Percentiles rank a stretch among this genome's conserved stretches.
phyloP scores from a whole-genome alignment of 2,888 invertebrate species.

The Neelides folsomi region DNA sequence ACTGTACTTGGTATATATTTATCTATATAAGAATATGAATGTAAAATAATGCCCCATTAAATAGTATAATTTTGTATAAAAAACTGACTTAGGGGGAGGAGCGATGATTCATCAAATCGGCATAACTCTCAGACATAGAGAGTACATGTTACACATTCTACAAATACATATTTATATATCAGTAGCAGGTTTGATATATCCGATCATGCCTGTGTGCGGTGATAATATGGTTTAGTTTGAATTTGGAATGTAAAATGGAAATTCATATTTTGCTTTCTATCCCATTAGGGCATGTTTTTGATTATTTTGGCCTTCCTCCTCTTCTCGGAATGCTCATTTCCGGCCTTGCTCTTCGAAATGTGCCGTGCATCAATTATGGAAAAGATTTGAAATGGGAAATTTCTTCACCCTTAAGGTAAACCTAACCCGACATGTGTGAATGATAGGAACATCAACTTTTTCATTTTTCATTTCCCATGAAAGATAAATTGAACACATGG shows the following conservation, averaged over 20 bases:
- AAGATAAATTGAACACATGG: not conserved
- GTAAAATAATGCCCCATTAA: too few species aligned
- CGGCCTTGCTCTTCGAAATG: slow-evolving; percentile 26
- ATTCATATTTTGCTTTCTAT: not conserved
- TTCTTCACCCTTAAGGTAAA: slow-evolving; percentile 18
- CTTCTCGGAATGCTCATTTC: slow-evolving; percentile 25
- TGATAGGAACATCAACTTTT: not conserved
- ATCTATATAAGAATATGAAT: too few species aligned
- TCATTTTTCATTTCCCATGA: not conserved
- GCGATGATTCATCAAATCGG: too few species aligned
- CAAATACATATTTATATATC: too few species aligned
- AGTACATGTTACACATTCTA: too few species aligned
- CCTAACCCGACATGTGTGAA: not conserved
- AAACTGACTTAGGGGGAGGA: too few species aligned
- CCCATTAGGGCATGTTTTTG: slow-evolving; percentile 16
- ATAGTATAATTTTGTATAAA: too few species aligned
- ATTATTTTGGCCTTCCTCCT: slow-evolving; percentile 20
- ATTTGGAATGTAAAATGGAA: not conserved
- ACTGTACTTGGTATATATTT: too few species aligned
- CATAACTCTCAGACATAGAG: too few species aligned
- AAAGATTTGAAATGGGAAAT: slow-evolving; percentile 14
- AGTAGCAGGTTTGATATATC: not conserved
- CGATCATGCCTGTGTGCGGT: not conserved
- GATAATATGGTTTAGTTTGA: not conserved
- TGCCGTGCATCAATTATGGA: slow-evolving; percentile 18